Conservation (phyloP, 2,113 vertebrate species). For the Deroptyus accipitrinus region DNA sequence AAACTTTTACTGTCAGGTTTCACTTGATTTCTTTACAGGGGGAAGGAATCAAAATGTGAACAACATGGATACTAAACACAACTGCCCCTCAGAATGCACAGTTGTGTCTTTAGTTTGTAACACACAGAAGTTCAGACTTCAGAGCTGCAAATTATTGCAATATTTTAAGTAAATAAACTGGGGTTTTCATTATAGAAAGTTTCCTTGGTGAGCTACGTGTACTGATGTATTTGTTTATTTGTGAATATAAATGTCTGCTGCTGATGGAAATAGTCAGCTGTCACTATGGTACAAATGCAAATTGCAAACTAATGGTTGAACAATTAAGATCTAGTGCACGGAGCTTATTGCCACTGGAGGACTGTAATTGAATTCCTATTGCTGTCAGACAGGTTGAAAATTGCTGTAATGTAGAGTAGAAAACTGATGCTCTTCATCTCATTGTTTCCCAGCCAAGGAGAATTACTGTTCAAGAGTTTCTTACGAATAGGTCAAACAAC, state of each 20-base stretch:
- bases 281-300: conserved; percentile 57
- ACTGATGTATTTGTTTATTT: neutral
- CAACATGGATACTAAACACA: neutral
- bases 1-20: neutral
- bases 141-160: neutral
- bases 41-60: neutral
- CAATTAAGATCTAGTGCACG: conserved; percentile 57
- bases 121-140: neutral
- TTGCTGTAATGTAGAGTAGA: conserved; percentile 49
- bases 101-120: neutral
- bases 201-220: neutral
- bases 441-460: conserved; percentile 42
- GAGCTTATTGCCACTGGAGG: conserved; percentile 59
- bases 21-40: neutral
- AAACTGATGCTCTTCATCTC: no score
- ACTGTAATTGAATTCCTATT: conserved; percentile 68
- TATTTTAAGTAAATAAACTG: neutral
- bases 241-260: neutral
- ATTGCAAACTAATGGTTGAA: conserved; percentile 62
- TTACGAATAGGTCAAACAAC: neutral
- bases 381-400: conserved; percentile 67
- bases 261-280: conserved; percentile 47
- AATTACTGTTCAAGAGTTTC: neutral
- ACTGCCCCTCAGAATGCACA: neutral
- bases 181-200: neutral